Evolutionary conservation across 2,113 vertebrate species (phyloP), one percentile per base, ranked within the genome.

Genomic region (Megaleporinus macrocephalus): DNA sequence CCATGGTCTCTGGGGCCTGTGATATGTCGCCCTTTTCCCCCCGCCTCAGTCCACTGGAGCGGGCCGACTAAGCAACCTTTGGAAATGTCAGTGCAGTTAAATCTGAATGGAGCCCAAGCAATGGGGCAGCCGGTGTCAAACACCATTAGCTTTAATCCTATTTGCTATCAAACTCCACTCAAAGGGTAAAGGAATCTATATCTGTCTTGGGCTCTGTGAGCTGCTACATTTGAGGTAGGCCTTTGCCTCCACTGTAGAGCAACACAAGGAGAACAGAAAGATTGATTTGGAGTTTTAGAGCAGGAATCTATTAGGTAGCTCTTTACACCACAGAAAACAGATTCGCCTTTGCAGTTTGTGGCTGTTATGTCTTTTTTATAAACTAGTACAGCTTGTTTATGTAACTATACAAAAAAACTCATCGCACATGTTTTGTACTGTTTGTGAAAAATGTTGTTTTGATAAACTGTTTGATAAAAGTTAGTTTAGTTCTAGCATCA

Each of bases 131-230:
- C 66, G 85, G 90, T 91, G 93, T 94, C 93, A 92, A 91, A 94
- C 88, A 82, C 89, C 89, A 92, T 93, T 93, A 90, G 87, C 90
- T 95, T 93, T 92, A 93, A 94, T 93, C 91, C 90, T 89, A 87
- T 93, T 93, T 91, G 90, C 22, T 78, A 84, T 89, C 87, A 93
- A 92, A 90, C 90, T 90, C 88, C 90, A 93, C 87, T 91, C 90
- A 88, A 91, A 94, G 92, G 90, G 90, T 88, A 90, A 90, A 89
- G 83, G 86, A 85, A 94, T 91, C 91, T 87, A 90, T 91, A 91
- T 90, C 89, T 87, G 90, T 89, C 88, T 83, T 78, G 68, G 22
- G 79, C 84, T 85, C 86, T 86, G 87, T 90, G 92, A 89, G 91
- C 91, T 88, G 89, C 87, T 84, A 80, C 16, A 74, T 57, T 70